phyloP scores from a whole-genome alignment of 2,888 invertebrate genomes.

The Caenorhabditis sp. region DNA sequence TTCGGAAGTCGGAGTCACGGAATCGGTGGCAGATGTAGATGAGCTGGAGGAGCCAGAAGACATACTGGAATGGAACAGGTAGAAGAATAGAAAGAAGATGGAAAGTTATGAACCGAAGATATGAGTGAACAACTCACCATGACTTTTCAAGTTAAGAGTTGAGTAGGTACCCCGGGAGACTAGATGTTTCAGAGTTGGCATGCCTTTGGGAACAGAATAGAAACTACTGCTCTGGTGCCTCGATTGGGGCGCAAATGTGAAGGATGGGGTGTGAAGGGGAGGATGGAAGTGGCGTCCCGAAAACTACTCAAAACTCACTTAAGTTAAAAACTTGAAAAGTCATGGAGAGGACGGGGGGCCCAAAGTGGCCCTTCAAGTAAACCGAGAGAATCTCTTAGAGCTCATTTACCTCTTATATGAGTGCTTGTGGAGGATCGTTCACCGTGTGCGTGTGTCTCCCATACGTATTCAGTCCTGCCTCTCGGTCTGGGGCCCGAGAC shows the following conservation, averaged over 20 bases:
- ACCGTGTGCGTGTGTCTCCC: slow-evolving; percentile 53
- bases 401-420: slow-evolving; percentile 75
- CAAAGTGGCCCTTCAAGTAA: slow-evolving; percentile 67
- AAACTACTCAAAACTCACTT: slow-evolving; percentile 66
- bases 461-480: slow-evolving; percentile 54
- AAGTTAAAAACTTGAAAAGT: slow-evolving; percentile 68
- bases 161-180: background rate
- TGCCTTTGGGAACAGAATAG: slow-evolving; percentile 29
- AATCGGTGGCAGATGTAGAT: slow-evolving; percentile 42
- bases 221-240: slow-evolving; percentile 53
- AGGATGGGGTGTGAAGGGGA: slow-evolving; percentile 51
- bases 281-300: slow-evolving; percentile 56
- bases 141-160: slow-evolving; percentile 47
- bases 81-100: background rate
- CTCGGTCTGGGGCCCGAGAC: slow-evolving; percentile 17
- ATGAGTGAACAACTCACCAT: slow-evolving; percentile 36
- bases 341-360: slow-evolving; percentile 57
- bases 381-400: slow-evolving; percentile 71
- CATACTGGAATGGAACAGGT: slow-evolving; percentile 26
- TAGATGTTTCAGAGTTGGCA: background rate
- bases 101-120: background rate
- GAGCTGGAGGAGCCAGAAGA: slow-evolving; percentile 64
- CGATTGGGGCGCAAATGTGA: slow-evolving; percentile 55
- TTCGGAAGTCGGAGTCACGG: slow-evolving; percentile 34
- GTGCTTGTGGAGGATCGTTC: slow-evolving; percentile 69